A percentile compares a stretch with the other conserved stretches of the same genome.
phyloP scores from a whole-genome alignment of 2,888 invertebrate genomes.

The Caenorhabditis japonica region DNA sequence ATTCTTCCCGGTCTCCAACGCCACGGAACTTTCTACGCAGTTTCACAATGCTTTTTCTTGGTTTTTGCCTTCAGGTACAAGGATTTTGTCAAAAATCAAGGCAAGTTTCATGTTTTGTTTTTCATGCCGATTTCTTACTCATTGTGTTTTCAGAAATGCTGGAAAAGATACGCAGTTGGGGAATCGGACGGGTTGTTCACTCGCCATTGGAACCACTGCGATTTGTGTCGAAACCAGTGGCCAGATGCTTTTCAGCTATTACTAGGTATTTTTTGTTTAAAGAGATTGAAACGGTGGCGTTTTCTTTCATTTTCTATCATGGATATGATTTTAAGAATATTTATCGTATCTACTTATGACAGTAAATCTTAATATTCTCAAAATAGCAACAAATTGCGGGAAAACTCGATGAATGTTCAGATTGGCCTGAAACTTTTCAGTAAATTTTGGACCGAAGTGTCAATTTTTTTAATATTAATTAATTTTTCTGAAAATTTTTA shows the following conservation, averaged over 20 bases:
- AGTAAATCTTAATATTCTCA: too few species aligned
- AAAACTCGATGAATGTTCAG: too few species aligned
- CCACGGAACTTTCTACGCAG: slow-evolving; percentile 90
- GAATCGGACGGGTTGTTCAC: slow-evolving; percentile 88
- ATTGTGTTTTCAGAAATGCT: slow-evolving; percentile 78
- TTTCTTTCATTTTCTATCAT: too few species aligned
- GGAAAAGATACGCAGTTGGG: slow-evolving; percentile 86
- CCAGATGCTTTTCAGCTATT: slow-evolving; percentile 78
- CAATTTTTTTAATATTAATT: too few species aligned
- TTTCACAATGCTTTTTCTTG: slow-evolving; percentile 93
- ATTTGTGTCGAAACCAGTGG: slow-evolving; percentile 81
- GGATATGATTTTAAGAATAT: too few species aligned
- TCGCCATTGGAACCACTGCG: slow-evolving; percentile 90
- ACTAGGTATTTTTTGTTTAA: slow-evolving; percentile 66
- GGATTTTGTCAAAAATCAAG: slow-evolving; percentile 83
- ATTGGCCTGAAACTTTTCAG: too few species aligned
- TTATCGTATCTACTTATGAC: too few species aligned
- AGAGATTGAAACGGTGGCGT: not conserved
- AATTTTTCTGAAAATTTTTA: too few species aligned
- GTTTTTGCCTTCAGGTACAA: slow-evolving; percentile 90
- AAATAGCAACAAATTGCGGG: too few species aligned
- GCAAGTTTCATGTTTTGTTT: too few species aligned
- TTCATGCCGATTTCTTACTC: too few species aligned
- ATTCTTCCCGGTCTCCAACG: slow-evolving; percentile 59
- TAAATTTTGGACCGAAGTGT: too few species aligned